Conservation (phyloP, 2,888 invertebrate species). For the Heliconius erato region DNA sequence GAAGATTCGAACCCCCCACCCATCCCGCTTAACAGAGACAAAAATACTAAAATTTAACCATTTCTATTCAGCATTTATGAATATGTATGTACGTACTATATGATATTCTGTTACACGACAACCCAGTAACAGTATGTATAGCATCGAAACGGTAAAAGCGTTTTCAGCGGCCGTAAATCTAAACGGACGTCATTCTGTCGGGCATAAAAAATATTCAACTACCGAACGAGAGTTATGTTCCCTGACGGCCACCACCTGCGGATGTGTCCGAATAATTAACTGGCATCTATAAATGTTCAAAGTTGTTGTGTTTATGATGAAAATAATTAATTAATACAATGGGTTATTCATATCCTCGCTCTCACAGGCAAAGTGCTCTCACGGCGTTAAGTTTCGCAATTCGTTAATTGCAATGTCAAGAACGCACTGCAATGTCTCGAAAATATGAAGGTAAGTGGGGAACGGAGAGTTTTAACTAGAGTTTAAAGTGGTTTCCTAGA, state of each 20-base stretch:
- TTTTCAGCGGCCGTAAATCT: conserved; percentile 26
- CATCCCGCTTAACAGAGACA: neutral
- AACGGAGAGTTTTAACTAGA: too few relatives aligned
- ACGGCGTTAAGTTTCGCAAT: too few relatives aligned
- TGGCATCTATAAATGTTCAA: neutral
- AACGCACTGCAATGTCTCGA: too few relatives aligned
- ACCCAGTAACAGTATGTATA: neutral
- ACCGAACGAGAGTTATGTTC: neutral
- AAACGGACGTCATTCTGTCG: conserved; percentile 14
- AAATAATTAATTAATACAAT: too few relatives aligned
- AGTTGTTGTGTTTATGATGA: neutral
- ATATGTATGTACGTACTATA: neutral
- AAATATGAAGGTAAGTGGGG: too few relatives aligned
- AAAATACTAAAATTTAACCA: neutral
- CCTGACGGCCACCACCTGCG: conserved; percentile 12
- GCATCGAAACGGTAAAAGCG: conserved; percentile 5
- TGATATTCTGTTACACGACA: neutral
- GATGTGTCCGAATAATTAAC: neutral
- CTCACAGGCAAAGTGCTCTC: too few relatives aligned
- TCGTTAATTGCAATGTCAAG: too few relatives aligned
- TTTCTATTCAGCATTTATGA: neutral
- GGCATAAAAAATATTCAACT: conserved; percentile 18
- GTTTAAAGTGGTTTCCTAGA: too few relatives aligned
- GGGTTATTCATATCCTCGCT: too few relatives aligned
- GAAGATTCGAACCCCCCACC: neutral